A percentile compares a stretch with the other conserved stretches of the same genome.
phyloP scores from a whole-genome alignment of 2,797 vertebrate species.

The Hemitrygon akajei region DNA sequence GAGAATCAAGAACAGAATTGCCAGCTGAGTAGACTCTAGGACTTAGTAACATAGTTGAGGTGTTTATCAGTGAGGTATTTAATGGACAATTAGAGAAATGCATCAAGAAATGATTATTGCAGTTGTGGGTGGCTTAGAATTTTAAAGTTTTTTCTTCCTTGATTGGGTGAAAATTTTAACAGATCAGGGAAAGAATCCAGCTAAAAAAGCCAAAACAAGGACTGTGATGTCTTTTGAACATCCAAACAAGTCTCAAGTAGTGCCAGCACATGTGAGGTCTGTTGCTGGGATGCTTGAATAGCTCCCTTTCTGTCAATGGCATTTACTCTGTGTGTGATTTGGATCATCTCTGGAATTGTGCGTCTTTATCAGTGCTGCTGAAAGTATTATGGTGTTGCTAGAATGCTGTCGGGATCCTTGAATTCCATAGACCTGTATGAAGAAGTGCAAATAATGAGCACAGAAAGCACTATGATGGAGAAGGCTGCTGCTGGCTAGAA shows the following conservation, averaged over 20 bases:
- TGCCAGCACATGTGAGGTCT: neutral
- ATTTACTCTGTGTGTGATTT: neutral
- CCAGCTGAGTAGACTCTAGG: neutral
- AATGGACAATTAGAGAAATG: neutral
- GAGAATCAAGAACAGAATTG: neutral
- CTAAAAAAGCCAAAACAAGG: neutral
- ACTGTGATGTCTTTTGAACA: neutral
- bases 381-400: too few species aligned
- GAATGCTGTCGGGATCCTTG: too few species aligned
- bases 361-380: too few species aligned
- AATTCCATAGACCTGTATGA: too few species aligned
- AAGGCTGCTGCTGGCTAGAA: too few species aligned
- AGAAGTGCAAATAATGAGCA: too few species aligned
- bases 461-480: too few species aligned
- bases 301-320: neutral
- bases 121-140: neutral
- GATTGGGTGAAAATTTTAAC: neutral
- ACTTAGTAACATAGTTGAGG: neutral
- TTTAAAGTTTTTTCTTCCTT: neutral
- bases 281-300: conserved; percentile 11
- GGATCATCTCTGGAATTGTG: neutral
- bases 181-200: neutral
- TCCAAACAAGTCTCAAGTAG: neutral
- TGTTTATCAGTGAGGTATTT: neutral
- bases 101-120: neutral